Percentiles rank a stretch among this genome's conserved stretches.
Conservation (phyloP, 2,797 vertebrate genomes). For the Ceyx erithaca region DNA sequence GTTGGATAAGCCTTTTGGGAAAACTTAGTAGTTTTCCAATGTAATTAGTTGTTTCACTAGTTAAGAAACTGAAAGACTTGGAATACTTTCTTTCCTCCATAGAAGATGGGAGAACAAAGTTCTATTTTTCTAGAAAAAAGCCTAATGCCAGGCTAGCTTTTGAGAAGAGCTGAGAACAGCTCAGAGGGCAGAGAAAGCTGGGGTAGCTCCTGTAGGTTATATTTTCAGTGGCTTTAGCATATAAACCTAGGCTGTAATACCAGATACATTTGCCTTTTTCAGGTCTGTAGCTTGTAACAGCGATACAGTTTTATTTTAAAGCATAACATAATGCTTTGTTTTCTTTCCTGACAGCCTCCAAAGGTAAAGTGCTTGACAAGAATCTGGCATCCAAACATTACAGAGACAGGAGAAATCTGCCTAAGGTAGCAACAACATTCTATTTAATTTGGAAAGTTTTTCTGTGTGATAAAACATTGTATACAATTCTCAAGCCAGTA, state of each 20-base stretch:
- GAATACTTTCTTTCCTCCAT: background rate
- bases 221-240: rapidly evolving
- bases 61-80: background rate
- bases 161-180: background rate
- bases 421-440: slow-evolving; percentile 85
- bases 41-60: background rate
- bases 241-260: background rate
- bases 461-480: background rate
- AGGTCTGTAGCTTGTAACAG: background rate
- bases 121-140: background rate
- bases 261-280: background rate
- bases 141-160: background rate
- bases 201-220: background rate
- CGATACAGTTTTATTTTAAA: background rate
- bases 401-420: slow-evolving; percentile 97
- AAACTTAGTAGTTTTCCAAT: background rate
- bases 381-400: slow-evolving; percentile 99
- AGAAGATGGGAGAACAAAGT: background rate
- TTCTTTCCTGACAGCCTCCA: slow-evolving; percentile 89
- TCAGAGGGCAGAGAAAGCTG: background rate
- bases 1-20: background rate
- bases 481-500: background rate
- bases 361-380: slow-evolving; percentile 96
- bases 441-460: background rate
- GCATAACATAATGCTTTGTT: background rate